Evolutionary conservation across 2,113 vertebrate genomes (phyloP), one percentile per base, ranked within the genome.

Genomic region (Colossoma macropomum): DNA sequence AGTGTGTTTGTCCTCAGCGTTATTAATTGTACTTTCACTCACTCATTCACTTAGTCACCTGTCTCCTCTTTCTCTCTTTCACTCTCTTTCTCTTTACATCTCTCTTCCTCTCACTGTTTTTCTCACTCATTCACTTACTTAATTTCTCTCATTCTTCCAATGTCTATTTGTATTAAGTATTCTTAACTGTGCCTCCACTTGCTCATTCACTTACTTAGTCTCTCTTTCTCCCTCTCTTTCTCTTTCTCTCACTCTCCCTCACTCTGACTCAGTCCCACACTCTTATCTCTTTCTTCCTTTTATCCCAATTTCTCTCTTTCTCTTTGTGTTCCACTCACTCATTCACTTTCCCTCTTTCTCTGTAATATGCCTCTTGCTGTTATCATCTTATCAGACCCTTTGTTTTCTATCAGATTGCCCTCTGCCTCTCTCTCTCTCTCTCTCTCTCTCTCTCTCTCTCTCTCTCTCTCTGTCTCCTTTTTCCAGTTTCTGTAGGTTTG

Each of bases 351-450:
- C 62, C 75, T 17, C 50, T 52, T 52, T 52, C 17, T 52, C 17
- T 52, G 50, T 52, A 52, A 52, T 52, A 52, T 52, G 12, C 4
- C 50, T 16, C 4, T 16, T 52, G 15, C 50, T 52, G 16, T 52
- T 52, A 52, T 52, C 13, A 3, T 15, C 17, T 15, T 52, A 15
- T 52, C 50, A 52, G 16, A 52, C 15, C 15, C 17, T 17, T 52
- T 52, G 50, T 52, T 52, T 52, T 15, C 50, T 52, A 15, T 17
- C 50, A 17, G 16, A 52, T 23, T 56, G 2, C 54, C 6, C 54
- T 56, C 54, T 56, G 21, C 23, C 59, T 84, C 69, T 66, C 52
- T 60, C 70, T 79, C 30, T n/a, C 45, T 21, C n/a, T 68, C n/a
- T 65, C 68, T n/a, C 10, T 28, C 28, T 62, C 5, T 25, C 11